phyloP scores from a whole-genome alignment of 2,888 invertebrate species.

The Rhagonycha fulva region DNA sequence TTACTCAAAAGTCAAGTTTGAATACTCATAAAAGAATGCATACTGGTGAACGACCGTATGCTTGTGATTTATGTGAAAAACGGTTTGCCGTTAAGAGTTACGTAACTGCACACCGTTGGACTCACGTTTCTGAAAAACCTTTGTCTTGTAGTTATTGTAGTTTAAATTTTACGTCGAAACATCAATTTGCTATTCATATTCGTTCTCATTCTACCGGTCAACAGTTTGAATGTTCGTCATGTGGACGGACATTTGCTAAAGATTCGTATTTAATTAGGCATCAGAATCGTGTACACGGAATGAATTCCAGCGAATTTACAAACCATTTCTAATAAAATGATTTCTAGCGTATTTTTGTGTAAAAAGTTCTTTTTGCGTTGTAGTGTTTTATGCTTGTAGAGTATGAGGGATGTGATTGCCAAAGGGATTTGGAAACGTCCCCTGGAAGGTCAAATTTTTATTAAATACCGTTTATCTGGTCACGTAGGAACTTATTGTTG shows the following conservation, averaged over 20 bases:
- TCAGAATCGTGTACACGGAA: slow-evolving; percentile 74
- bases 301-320: slow-evolving; percentile 13
- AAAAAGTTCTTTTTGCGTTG: neutral
- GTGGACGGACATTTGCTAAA: slow-evolving; percentile 74
- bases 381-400: neutral
- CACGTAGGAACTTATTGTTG: neutral
- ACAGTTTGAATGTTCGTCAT: slow-evolving; percentile 75
- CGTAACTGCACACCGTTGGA: slow-evolving; percentile 80
- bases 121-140: slow-evolving; percentile 77
- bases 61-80: slow-evolving; percentile 80
- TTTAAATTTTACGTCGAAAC: slow-evolving; percentile 73
- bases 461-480: neutral
- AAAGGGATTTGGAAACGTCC: neutral
- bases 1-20: slow-evolving; percentile 80
- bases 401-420: neutral
- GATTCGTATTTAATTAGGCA: slow-evolving; percentile 80
- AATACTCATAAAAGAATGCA: slow-evolving; percentile 83
- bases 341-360: neutral
- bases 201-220: slow-evolving; percentile 72
- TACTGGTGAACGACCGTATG: slow-evolving; percentile 78
- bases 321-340: neutral
- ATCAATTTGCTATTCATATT: slow-evolving; percentile 76
- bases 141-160: slow-evolving; percentile 73
- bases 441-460: neutral
- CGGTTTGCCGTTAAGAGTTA: slow-evolving; percentile 82